Evolutionary conservation across 2,888 invertebrate species (phyloP).

Genomic region (Hymenopus coronatus): DNA sequence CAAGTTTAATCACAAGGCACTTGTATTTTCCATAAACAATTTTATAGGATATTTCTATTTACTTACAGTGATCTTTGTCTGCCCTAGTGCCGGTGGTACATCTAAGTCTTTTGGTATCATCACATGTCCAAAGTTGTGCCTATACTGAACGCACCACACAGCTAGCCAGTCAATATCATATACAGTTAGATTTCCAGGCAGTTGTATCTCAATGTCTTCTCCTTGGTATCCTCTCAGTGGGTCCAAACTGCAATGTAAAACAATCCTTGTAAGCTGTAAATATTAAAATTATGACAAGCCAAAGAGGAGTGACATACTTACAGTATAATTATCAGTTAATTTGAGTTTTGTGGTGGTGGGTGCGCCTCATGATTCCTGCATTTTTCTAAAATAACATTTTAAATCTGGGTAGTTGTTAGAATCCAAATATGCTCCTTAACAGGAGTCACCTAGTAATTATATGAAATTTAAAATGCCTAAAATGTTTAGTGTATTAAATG

Average conservation of each 20-base stretch:
- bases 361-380: too few relatives aligned
- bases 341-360: neutral
- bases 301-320: neutral
- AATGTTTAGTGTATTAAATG: too few relatives aligned
- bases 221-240: conserved; percentile 84
- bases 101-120: conserved; percentile 82
- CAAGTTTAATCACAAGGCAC: too few relatives aligned
- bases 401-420: too few relatives aligned
- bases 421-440: too few relatives aligned
- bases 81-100: conserved; percentile 85
- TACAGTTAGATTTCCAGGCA: conserved; percentile 80
- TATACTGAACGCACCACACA: conserved; percentile 87
- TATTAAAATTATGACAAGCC: neutral
- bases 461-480: too few relatives aligned
- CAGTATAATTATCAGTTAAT: neutral
- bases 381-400: too few relatives aligned
- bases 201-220: conserved; percentile 86
- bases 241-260: conserved; percentile 54
- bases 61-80: conserved; percentile 84
- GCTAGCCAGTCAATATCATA: conserved; percentile 91
- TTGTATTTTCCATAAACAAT: too few relatives aligned
- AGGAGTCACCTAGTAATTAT: too few relatives aligned
- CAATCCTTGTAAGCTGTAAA: neutral
- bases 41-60: neutral
- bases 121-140: conserved; percentile 89